Conservation (phyloP, 2,113 vertebrate species). For the Rhea americana region DNA sequence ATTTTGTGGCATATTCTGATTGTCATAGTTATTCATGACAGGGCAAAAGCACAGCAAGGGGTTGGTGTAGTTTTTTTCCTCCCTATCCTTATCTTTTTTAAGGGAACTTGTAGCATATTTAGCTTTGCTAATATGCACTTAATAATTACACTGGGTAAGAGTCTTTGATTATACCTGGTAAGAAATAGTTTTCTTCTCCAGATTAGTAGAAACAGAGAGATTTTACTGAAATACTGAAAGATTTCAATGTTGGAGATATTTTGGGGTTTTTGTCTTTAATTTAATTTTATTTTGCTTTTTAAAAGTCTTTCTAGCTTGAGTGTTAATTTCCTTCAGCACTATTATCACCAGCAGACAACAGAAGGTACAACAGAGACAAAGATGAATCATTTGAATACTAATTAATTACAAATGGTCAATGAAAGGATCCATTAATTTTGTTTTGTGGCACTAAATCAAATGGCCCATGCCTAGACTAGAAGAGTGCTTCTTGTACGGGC, state of each 20-base stretch:
- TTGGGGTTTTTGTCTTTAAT: accelerated
- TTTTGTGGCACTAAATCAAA: conserved; percentile 50
- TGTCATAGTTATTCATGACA: neutral
- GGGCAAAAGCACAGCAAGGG: neutral
- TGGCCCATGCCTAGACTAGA: neutral
- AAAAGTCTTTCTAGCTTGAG: neutral
- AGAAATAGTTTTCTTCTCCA: neutral
- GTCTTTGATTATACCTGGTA: neutral
- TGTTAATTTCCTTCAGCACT: neutral
- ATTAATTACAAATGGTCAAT: conserved; percentile 50
- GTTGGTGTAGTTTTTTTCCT: neutral
- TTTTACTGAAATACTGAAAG: neutral
- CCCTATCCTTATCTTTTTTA: neutral
- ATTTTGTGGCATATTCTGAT: too few relatives aligned
- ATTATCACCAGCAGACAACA: neutral
- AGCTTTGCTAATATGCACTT: neutral
- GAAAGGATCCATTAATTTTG: conserved; percentile 24
- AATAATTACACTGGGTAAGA: neutral
- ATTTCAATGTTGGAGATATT: neutral
- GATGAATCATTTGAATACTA: conserved; percentile 23
- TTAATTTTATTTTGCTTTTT: neutral
- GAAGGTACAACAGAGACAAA: neutral
- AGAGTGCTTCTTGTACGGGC: neutral
- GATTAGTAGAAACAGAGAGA: neutral
- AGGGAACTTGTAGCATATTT: neutral